phyloP scores from a whole-genome alignment of 2,113 vertebrate species.

The Nycticebus coucang region DNA sequence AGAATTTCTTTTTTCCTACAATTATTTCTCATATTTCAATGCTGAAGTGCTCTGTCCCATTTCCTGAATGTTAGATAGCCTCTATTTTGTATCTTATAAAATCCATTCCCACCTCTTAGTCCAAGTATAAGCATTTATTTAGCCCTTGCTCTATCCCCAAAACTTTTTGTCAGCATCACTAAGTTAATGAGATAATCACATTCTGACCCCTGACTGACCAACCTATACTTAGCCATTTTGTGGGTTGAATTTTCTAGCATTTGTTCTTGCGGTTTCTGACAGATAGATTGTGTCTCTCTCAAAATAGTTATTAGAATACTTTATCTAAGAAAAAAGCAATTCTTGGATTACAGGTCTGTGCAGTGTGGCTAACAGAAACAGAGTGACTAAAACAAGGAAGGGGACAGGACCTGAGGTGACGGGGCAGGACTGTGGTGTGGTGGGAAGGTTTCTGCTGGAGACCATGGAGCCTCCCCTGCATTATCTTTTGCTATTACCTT shows the following conservation, averaged over 20 bases:
- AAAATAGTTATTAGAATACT: background rate
- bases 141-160: background rate
- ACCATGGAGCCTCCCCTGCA: too few species aligned
- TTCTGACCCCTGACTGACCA: background rate
- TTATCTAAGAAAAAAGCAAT: background rate
- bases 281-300: background rate
- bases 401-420: background rate
- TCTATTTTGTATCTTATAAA: background rate
- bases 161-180: background rate
- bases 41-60: conserved; percentile 62
- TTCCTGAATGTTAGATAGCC: background rate
- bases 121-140: background rate
- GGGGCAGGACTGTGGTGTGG: accelerated
- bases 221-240: too few species aligned
- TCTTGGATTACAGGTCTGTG: background rate
- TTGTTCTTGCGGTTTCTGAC: background rate
- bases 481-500: too few species aligned
- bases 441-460: too few species aligned
- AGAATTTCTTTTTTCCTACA: background rate
- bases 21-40: conserved; percentile 30
- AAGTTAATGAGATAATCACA: background rate
- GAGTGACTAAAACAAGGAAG: background rate
- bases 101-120: background rate
- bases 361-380: background rate
- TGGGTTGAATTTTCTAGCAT: background rate